Evolutionary conservation across 1,140 invertebrate species (phyloP).

Genomic region (Eciton burchellii): DNA sequence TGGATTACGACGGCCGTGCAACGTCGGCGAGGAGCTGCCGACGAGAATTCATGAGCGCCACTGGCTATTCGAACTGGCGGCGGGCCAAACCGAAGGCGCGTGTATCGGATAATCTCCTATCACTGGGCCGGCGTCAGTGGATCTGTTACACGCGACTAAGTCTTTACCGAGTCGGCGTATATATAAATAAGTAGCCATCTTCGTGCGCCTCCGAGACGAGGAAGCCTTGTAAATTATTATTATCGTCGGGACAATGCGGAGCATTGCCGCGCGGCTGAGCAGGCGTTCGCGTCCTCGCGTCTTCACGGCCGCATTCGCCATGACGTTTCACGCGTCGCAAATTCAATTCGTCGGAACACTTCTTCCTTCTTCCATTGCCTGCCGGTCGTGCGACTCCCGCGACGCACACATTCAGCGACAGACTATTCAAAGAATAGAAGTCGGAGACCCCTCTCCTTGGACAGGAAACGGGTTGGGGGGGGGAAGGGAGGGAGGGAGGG

Average conservation of each 20-base stretch:
- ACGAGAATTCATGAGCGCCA: constrained; percentile 59
- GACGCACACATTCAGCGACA: too few relatives aligned
- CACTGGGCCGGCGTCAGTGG: constrained; percentile 16
- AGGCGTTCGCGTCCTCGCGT: background rate
- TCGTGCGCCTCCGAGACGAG: background rate
- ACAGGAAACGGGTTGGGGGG: too few relatives aligned
- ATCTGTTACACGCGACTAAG: constrained; percentile 10
- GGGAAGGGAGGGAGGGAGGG: too few relatives aligned
- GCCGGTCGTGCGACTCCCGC: too few relatives aligned
- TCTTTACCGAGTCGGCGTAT: background rate
- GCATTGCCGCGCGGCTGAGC: background rate
- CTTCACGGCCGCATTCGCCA: too few relatives aligned
- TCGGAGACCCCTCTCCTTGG: too few relatives aligned
- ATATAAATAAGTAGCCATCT: constrained; percentile 10
- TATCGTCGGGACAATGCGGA: background rate
- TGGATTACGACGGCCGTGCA: constrained; percentile 66
- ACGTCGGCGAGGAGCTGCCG: constrained; percentile 34
- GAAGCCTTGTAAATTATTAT: constrained; percentile 1
- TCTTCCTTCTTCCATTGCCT: too few relatives aligned
- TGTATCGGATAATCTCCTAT: constrained; percentile 41
- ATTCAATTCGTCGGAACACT: too few relatives aligned
- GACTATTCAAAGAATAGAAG: too few relatives aligned
- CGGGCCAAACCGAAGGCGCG: constrained; percentile 35
- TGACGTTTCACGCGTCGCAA: too few relatives aligned
- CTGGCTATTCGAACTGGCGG: constrained; percentile 65